These are phyloP conservation scores for Trichogramma pretiosum DNA, from an alignment of 1,140 invertebrate species.

Conservation along the genomic window DNA sequence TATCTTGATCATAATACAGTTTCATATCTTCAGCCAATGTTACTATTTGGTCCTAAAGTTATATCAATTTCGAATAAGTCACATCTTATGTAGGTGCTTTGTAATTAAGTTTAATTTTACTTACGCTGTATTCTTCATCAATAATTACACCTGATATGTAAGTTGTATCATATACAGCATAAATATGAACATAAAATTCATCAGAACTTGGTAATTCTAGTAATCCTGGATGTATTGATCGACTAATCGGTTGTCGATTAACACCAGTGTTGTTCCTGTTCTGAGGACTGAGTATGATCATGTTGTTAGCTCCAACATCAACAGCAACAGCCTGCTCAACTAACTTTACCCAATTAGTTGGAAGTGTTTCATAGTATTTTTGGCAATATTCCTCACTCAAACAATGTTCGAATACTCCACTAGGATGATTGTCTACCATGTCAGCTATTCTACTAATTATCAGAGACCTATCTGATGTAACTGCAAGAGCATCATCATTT, in stretches of 20 bases:
- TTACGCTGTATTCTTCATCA: constrained; percentile 48
- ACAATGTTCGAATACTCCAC: constrained; percentile 40
- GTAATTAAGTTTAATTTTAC: constrained; percentile 22
- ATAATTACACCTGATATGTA: constrained; percentile 51
- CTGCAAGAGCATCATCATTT: constrained; percentile 28
- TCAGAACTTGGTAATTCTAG: constrained; percentile 3
- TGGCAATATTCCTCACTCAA: constrained; percentile 38
- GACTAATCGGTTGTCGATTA: constrained; percentile 16
- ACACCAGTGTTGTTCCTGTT: constrained; percentile 5
- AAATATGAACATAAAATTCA: constrained; percentile 15
- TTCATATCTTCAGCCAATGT: constrained; percentile 49
- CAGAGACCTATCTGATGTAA: constrained; percentile 24
- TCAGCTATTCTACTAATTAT: constrained; percentile 40
- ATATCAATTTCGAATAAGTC: constrained; percentile 6
- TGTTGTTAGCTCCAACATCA: constrained; percentile 44
- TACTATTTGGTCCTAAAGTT: constrained; percentile 46
- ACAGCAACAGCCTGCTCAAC: constrained; percentile 42
- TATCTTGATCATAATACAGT: constrained; percentile 41
- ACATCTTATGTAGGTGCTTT: neutral
- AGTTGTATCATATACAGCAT: constrained; percentile 44
- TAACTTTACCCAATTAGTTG: constrained; percentile 46
- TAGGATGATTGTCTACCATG: constrained; percentile 45
- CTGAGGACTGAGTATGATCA: constrained; percentile 37
- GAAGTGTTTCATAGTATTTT: constrained; percentile 47
- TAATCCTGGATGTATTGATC: neutral